phyloP scores from a whole-genome alignment of 1,140 invertebrate genomes.

The Danaus plexippus region DNA sequence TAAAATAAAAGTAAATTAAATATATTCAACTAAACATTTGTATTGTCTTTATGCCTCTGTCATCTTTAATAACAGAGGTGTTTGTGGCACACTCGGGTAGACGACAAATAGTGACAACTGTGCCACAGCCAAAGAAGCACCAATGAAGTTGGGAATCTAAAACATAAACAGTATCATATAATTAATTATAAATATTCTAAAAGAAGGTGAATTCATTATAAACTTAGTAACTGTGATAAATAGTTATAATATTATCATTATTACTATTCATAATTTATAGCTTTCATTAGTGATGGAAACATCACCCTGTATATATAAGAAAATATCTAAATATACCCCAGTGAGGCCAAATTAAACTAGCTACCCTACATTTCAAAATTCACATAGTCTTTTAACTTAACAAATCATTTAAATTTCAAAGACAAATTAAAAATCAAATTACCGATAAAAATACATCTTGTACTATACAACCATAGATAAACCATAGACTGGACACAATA shows the following conservation, averaged over 20 bases:
- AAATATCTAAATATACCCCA: no score
- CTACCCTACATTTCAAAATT: no score
- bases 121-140: slow-evolving; percentile 76
- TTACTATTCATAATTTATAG: no score
- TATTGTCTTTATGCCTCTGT: slow-evolving; percentile 31
- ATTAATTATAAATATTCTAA: slow-evolving; percentile 10
- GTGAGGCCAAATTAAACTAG: no score
- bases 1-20: neutral
- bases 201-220: no score
- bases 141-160: slow-evolving; percentile 81
- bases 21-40: neutral
- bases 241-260: no score
- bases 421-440: slow-evolving; percentile 19
- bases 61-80: slow-evolving; percentile 32
- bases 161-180: slow-evolving; percentile 40
- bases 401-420: no score
- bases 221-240: no score
- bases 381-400: no score
- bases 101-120: slow-evolving; percentile 81
- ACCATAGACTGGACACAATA: slow-evolving; percentile 82
- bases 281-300: no score
- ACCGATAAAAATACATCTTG: slow-evolving; percentile 82
- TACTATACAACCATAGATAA: slow-evolving; percentile 80
- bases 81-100: slow-evolving; percentile 71
- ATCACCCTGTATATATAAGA: no score